Evolutionary conservation across 1,140 invertebrate species (phyloP).

Genomic region (Chironomus tepperi): DNA sequence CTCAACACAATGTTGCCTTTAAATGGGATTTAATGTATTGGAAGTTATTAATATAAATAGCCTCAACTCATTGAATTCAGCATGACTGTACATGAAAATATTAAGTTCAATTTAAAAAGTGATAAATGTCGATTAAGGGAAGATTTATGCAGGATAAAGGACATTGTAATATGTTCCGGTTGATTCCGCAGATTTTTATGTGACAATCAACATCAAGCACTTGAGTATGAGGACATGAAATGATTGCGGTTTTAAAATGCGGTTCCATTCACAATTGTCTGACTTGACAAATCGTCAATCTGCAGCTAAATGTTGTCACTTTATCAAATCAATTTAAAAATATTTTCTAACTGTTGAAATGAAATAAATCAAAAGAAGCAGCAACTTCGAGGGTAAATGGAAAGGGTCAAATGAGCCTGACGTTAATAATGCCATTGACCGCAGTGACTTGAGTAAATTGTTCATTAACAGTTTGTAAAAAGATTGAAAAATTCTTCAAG

Average conservation of each 20-base stretch:
- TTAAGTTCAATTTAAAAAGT: conserved; percentile 1
- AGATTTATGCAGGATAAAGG: background rate
- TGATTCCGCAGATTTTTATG: too few species aligned
- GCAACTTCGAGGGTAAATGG: background rate
- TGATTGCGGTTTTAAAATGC: too few species aligned
- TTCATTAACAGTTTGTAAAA: conserved; percentile 11
- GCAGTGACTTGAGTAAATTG: background rate
- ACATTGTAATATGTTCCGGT: background rate
- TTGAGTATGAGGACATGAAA: too few species aligned
- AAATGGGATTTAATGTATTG: background rate
- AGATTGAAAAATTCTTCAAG: conserved; percentile 3
- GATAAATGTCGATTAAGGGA: conserved; percentile 14
- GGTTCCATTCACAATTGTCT: too few species aligned
- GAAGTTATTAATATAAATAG: conserved; percentile 24
- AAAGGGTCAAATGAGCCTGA: background rate
- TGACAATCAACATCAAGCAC: too few species aligned
- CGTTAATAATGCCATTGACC: conserved; percentile 12
- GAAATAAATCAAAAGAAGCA: background rate
- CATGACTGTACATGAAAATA: too few species aligned
- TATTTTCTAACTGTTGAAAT: too few species aligned
- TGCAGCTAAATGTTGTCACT: background rate
- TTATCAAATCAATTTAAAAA: background rate
- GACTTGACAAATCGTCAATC: background rate
- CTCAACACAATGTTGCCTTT: background rate
- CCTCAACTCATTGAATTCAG: background rate